Percentiles rank a stretch among this genome's conserved stretches.
These are phyloP conservation scores for Cantharis rufa DNA, from an alignment of 2,888 invertebrate genomes.

Conservation along the genomic window DNA sequence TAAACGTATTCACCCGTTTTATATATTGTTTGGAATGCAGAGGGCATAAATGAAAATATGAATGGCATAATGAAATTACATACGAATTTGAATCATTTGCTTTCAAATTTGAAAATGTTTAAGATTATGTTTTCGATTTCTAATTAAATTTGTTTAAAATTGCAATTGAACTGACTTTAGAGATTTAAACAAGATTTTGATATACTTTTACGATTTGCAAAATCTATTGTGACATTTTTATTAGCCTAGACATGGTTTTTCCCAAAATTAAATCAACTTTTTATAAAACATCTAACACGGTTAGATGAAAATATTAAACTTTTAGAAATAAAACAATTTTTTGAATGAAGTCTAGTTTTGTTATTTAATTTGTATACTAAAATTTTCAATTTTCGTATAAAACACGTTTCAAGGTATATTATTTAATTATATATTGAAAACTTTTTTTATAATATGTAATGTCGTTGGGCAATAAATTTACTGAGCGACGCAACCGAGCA, in stretches of 20 bases:
- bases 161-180: not conserved
- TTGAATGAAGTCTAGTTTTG: no score
- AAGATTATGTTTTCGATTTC: not conserved
- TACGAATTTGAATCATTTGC: no score
- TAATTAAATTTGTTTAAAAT: not conserved
- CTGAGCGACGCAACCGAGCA: not conserved
- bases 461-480: not conserved
- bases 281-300: no score
- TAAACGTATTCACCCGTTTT: not conserved
- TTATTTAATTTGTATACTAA: no score
- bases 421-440: not conserved
- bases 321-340: no score
- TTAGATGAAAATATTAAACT: no score
- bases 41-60: not conserved
- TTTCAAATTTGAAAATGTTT: not conserved
- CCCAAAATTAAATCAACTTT: no score
- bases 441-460: not conserved
- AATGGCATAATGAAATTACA: no score
- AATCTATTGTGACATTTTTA: not conserved
- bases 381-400: no score
- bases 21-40: not conserved
- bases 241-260: not conserved
- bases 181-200: not conserved
- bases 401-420: no score
- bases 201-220: no score